Evolutionary conservation across 2,888 invertebrate species (phyloP).

Genomic region (Apotomis turbidana): DNA sequence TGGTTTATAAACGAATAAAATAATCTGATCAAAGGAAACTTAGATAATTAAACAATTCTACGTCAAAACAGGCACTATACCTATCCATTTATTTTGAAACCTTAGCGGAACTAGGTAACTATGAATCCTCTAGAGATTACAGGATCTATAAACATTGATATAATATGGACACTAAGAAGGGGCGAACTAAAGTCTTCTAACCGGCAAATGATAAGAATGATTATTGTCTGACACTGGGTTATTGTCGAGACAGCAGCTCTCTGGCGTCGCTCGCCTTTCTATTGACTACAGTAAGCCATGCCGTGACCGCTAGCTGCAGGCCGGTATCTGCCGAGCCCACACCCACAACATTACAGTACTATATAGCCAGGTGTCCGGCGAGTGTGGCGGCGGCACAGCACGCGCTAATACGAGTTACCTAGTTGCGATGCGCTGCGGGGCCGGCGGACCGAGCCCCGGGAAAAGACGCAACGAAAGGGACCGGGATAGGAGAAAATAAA

Average conservation of each 20-base stretch:
- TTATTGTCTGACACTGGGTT: constrained; percentile 84
- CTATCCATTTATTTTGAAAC: constrained; percentile 35
- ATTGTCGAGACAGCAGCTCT: constrained; percentile 83
- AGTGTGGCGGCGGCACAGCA: constrained; percentile 30
- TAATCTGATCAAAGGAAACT: constrained; percentile 23
- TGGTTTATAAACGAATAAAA: constrained; percentile 15
- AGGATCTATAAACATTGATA: constrained; percentile 40
- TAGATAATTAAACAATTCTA: constrained; percentile 23
- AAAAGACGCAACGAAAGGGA: constrained; percentile 44
- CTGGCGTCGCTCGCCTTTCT: constrained; percentile 66
- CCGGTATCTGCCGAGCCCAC: not conserved
- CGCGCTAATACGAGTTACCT: constrained; percentile 50
- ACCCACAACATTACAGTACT: not conserved
- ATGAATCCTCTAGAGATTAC: constrained; percentile 34
- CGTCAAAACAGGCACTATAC: constrained; percentile 35
- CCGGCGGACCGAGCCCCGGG: constrained; percentile 47
- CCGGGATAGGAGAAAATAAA: constrained; percentile 67
- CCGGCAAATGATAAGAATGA: constrained; percentile 76
- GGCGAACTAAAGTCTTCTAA: constrained; percentile 63
- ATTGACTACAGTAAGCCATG: constrained; percentile 65
- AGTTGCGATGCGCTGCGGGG: constrained; percentile 56
- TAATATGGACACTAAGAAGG: constrained; percentile 47
- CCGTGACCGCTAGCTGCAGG: constrained; percentile 31
- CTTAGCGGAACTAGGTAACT: constrained; percentile 33
- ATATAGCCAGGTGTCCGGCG: not conserved